Evolutionary conservation across 2,113 vertebrate genomes (phyloP).

Genomic region (Phycodurus eques): DNA sequence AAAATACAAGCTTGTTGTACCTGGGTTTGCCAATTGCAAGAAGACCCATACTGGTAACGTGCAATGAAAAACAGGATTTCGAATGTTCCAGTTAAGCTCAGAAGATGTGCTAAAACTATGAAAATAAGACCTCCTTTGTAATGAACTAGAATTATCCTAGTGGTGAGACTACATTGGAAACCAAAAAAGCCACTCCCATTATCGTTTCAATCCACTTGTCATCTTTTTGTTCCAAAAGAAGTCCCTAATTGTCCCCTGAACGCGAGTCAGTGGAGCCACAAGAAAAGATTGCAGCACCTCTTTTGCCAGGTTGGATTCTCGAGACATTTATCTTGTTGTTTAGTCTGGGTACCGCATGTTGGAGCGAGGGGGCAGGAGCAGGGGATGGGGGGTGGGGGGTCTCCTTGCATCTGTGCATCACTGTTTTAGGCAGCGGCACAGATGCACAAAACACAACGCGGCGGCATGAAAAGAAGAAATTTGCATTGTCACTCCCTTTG

Average conservation of each 20-base stretch:
- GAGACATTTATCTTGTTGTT: conserved; percentile 66
- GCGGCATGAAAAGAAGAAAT: conserved; percentile 22
- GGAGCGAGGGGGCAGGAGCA: background rate
- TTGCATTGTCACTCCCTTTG: conserved; percentile 9
- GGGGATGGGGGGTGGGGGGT: background rate
- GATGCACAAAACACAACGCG: background rate
- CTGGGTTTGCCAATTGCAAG: too few species aligned
- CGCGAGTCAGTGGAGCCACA: conserved; percentile 18
- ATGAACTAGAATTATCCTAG: conserved; percentile 2
- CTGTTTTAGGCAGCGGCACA: conserved; percentile 23
- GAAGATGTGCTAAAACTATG: background rate
- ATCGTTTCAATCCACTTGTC: conserved; percentile 4
- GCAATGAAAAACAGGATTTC: too few species aligned
- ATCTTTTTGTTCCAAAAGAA: conserved; percentile 7
- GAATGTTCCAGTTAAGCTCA: background rate
- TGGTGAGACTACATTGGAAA: background rate
- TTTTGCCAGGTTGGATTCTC: conserved; percentile 49
- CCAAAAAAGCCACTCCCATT: conserved; percentile 5
- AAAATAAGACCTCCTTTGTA: conserved; percentile 1
- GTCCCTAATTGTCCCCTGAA: conserved; percentile 18
- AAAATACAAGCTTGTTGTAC: too few species aligned
- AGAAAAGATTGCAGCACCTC: conserved; percentile 6
- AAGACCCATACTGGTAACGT: too few species aligned
- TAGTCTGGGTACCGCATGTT: conserved; percentile 66
- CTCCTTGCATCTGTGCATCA: conserved; percentile 3